Conservation (phyloP, 2,113 vertebrate species). For the Polyodon spathula region DNA sequence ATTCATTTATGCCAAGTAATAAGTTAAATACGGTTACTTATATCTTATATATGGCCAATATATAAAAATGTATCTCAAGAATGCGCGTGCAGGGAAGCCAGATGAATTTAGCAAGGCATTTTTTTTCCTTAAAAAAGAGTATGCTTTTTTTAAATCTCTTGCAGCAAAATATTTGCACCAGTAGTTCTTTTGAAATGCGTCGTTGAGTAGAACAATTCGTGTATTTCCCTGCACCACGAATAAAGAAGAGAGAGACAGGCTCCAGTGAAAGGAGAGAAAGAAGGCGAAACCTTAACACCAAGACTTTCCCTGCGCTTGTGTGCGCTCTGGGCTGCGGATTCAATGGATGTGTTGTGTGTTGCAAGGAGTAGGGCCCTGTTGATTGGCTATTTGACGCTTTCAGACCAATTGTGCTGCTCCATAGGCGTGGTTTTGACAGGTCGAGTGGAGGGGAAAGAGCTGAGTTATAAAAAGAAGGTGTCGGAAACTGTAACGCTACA, state of each 20-base stretch:
- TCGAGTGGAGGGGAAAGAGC: conserved; percentile 89
- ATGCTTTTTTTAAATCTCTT: no score
- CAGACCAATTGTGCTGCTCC: conserved; percentile 96
- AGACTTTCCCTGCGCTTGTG: conserved; percentile 84
- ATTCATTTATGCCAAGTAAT: no score
- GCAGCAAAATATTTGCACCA: no score
- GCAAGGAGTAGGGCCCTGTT: conserved; percentile 78
- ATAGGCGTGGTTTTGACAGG: conserved; percentile 98
- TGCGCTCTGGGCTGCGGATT: conserved; percentile 78
- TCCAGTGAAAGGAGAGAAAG: conserved; percentile 43
- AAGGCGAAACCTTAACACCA: conserved; percentile 71
- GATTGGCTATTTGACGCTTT: conserved; percentile 99
- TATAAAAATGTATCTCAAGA: no score
- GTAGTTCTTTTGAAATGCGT: conserved; percentile 56
- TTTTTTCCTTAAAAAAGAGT: conserved; percentile 45
- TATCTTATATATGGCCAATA: conserved; percentile 28
- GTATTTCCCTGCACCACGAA: conserved; percentile 25
- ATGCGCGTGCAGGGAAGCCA: no score
- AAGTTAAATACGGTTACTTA: conserved; percentile 29
- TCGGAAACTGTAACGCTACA: conserved; percentile 83
- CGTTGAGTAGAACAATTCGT: conserved; percentile 53
- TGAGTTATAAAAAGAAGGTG: conserved; percentile 98
- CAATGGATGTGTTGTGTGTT: conserved; percentile 84
- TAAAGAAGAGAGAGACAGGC: conserved; percentile 41
- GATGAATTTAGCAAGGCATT: conserved; percentile 33